Evolutionary conservation across 2,113 vertebrate species (phyloP).

Genomic region (Megaceryle torquata): DNA sequence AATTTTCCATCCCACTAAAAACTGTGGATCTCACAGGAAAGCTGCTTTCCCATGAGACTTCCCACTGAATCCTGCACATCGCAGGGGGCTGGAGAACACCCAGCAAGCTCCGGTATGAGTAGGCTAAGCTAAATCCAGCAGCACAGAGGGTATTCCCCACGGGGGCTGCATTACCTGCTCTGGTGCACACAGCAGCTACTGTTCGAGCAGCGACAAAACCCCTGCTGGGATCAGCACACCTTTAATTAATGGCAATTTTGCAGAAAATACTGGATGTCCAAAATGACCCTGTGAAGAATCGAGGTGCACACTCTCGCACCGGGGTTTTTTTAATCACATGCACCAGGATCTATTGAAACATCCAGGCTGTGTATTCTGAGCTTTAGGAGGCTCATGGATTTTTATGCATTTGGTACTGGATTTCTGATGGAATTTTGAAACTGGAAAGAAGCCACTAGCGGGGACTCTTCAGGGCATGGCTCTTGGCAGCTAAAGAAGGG

Average conservation of each 20-base stretch:
- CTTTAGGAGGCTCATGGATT: slow-evolving; percentile 52
- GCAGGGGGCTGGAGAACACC: not conserved
- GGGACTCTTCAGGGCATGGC: not conserved
- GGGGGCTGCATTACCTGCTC: not conserved
- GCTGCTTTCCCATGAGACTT: not conserved
- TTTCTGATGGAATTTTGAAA: slow-evolving; percentile 63
- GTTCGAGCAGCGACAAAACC: not conserved
- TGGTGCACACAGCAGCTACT: not conserved
- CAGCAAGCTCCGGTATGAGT: not conserved
- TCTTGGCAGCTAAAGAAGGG: not conserved
- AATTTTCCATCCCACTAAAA: not conserved
- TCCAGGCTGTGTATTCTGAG: slow-evolving; percentile 54
- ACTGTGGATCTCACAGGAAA: not conserved
- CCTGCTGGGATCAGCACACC: slow-evolving; percentile 12
- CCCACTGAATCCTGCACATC: not conserved
- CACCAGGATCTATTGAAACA: slow-evolving; percentile 60
- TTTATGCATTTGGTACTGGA: slow-evolving; percentile 56
- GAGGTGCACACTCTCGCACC: not conserved
- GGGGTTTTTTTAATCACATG: not conserved
- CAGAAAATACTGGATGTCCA: slow-evolving; percentile 38
- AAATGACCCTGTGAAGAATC: slow-evolving; percentile 3
- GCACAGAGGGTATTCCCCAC: not conserved
- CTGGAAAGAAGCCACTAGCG: not conserved
- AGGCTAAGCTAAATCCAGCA: not conserved
- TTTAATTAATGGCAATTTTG: slow-evolving; percentile 47